Base-by-base conservation (phyloP, 2,113 vertebrate species). In the Todiramphus chloris region DNA sequence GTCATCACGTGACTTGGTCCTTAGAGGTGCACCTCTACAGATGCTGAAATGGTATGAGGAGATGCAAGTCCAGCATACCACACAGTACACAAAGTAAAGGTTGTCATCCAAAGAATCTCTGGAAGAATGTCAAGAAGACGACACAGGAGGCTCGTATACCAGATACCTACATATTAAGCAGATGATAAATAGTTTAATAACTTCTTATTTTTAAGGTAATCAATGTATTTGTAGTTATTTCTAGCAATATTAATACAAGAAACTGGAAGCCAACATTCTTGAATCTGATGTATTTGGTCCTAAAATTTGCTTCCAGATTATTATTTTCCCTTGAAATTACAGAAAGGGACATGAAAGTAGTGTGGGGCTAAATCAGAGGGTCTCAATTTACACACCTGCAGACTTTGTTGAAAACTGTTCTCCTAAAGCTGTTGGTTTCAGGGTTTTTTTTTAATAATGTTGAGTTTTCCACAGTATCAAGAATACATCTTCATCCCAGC, bases 1-100 rank as follows among this genome's bases (percentile, higher is more conserved):
- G 10, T 21, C 59, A 55, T 6, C 0, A 0, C 0, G 1, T 11
- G 39, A 31, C n/a, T 83, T 53, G 41, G 55, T 56, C 69, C 53
- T 51, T 21, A 12, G 17, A 30, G 19, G 11, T 28, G 56, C 41
- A 35, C 18, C 37, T 75, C 48, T 53, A 2, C 2, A 48, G 53
- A 60, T 60, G 64, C 20, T 64, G 73, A 50, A 92, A 81, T 1
- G 2, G 50, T 19, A 59, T 19, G 41, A 35, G 17, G 19, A 86
- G 89, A 70, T 3, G 4, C 25, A 80, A 79, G 46, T 12, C 33
- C 60, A 21, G 13, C 0, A 1, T 16, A 43, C 28, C 6, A 7
- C 6, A 20, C 17, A 5, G 31, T 13, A 27, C 50, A 59, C 17
- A 66, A 76, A 70, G 35, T 14, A 33, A 17, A 67, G 43, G 35